Evolutionary conservation across 2,797 vertebrate genomes (phyloP), one percentile per base, ranked within the genome.

Genomic region (Gymnopithys bicolor): DNA sequence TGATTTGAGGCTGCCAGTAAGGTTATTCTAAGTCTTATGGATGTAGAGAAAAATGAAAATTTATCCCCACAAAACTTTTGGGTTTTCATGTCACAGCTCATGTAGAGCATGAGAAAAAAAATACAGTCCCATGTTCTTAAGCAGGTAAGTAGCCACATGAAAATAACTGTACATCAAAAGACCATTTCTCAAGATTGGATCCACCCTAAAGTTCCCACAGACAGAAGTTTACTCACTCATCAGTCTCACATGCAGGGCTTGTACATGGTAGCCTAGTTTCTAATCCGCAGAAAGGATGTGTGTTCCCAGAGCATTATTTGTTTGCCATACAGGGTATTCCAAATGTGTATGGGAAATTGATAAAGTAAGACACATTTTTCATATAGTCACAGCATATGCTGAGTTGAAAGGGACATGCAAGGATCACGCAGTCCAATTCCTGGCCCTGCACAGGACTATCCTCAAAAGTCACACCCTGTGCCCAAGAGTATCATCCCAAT

Each of bases 281-380:
- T 48, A 69, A 79, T 18, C 33, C 46, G 22, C 14, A 58, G 51
- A 63, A 74, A 60, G 45, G 5, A 19, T 15, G 1, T 41, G 27
- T 39, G 16, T 3, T 73, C 28, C 45, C 37, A 32, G 37, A 32
- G 19, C 4, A 2, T 63, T 45, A 45, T 45, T 91, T 19, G 41
- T 75, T 78, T 81, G 30, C 27, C 22, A 46, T 28, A 27, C 3
- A 9, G 23, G 12, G 4, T 46, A 28, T 60, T 93, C 25, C 41
- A 68, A 10, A 25, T 18, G 25, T 13, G 4, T 4, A 0, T 18
- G 19, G 10, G 28, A 81, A 75, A 60, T 13, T 3, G 1, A 18
- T 60, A 22, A 82, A 82, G 19, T 66, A 19, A n/a, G 28, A 2
- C 41, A 25, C 0, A 0, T 14, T 64, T 87, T 27, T 37, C 56